Percentiles rank a stretch among this genome's conserved stretches.
phyloP scores from a whole-genome alignment of 1,140 invertebrate genomes.

The Nebria ingens region DNA sequence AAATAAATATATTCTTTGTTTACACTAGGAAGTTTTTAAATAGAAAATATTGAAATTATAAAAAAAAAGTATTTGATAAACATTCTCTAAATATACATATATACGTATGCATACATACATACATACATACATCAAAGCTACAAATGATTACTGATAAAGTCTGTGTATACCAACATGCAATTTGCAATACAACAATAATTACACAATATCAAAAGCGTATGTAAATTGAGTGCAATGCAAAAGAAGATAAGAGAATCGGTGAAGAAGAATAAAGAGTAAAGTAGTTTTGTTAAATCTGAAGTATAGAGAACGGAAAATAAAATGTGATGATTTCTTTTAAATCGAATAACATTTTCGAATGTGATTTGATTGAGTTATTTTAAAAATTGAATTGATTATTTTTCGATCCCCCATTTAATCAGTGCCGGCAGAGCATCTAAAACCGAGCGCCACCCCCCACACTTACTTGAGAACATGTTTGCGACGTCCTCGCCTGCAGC shows the following conservation, averaged over 20 bases:
- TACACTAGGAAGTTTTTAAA: too few species aligned
- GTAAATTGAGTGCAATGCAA: not conserved
- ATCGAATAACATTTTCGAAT: too few species aligned
- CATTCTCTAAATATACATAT: too few species aligned
- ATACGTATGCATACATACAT: too few species aligned
- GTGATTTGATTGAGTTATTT: too few species aligned
- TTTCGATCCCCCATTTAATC: conserved; percentile 4
- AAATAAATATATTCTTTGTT: too few species aligned
- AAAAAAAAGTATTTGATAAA: too few species aligned
- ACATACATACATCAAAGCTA: not conserved
- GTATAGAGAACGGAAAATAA: not conserved
- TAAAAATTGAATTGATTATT: too few species aligned
- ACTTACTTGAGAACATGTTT: conserved; percentile 26
- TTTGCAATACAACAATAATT: not conserved
- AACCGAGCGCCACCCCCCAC: conserved; percentile 4
- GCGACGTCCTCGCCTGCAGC: conserved; percentile 29
- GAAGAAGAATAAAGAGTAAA: conserved; percentile 3
- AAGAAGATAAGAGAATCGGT: conserved; percentile 1
- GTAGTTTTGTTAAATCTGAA: conserved; percentile 1
- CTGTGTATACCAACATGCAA: not conserved
- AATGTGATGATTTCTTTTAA: not conserved
- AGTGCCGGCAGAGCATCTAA: not conserved
- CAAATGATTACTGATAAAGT: not conserved
- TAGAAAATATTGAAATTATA: too few species aligned
- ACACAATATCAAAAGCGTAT: not conserved